A percentile compares a stretch with the other conserved stretches of the same genome.
Evolutionary conservation across 1,140 invertebrate species (phyloP).

Genomic region (Drosophila quadrilineata): DNA sequence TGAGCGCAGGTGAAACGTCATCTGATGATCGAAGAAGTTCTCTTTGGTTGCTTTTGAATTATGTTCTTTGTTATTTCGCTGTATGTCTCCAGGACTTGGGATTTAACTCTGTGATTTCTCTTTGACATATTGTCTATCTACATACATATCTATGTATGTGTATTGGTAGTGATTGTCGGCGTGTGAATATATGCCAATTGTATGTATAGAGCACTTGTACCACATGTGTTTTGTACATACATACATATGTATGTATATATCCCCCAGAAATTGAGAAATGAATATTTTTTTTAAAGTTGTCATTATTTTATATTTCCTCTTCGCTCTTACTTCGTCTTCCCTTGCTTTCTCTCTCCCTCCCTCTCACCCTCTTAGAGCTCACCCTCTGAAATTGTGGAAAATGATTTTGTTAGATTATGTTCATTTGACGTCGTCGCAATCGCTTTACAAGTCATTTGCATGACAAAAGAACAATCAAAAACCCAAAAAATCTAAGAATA

Average conservation of each 20-base stretch:
- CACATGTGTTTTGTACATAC: neutral
- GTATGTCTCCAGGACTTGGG: no score
- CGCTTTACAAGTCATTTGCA: constrained; percentile 37
- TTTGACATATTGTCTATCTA: no score
- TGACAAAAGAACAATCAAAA: constrained; percentile 24
- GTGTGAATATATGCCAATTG: no score
- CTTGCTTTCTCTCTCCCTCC: neutral
- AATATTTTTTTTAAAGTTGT: constrained; percentile 50
- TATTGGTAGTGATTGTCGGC: no score
- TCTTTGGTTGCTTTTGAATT: no score
- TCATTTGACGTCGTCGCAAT: constrained; percentile 15
- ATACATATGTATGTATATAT: neutral
- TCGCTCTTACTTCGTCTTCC: constrained; percentile 6
- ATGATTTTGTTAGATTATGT: constrained; percentile 23
- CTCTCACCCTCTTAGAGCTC: neutral
- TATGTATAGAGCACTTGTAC: no score
- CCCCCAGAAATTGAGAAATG: no score
- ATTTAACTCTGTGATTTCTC: no score
- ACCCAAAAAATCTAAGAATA: neutral
- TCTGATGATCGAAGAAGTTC: no score
- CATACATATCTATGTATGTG: no score
- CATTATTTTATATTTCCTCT: constrained; percentile 36
- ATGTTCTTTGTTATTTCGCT: no score
- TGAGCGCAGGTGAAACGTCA: no score
- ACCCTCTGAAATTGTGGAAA: neutral